Conservation (phyloP, 2,888 invertebrate species). For the Xestia ashworthii region DNA sequence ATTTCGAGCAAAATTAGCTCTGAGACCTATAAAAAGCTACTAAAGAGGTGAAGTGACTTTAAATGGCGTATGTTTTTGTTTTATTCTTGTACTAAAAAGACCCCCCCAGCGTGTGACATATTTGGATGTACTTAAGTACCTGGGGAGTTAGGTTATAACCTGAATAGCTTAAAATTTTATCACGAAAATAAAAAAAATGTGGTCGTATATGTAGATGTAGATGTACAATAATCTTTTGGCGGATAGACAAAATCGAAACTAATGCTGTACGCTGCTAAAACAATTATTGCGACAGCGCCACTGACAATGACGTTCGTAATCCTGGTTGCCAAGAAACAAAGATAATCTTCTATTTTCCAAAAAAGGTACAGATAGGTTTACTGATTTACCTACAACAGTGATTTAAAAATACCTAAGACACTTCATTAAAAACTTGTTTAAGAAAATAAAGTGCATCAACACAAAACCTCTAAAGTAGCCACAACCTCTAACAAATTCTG, state of each 20-base stretch:
- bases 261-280: not conserved
- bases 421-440: not conserved
- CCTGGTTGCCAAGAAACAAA: not conserved
- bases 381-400: not conserved
- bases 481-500: constrained; percentile 21
- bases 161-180: not conserved
- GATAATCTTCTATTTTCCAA: not conserved
- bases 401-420: not conserved
- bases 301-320: not conserved
- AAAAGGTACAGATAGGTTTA: not conserved
- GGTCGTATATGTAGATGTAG: not conserved
- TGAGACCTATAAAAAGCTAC: constrained; percentile 42
- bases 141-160: not conserved
- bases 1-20: constrained; percentile 32
- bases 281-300: not conserved
- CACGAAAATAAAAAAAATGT: too few relatives aligned
- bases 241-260: not conserved
- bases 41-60: constrained; percentile 27
- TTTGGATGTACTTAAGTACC: not conserved
- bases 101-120: not conserved
- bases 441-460: not conserved
- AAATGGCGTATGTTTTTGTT: constrained; percentile 23
- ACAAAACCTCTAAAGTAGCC: constrained; percentile 13
- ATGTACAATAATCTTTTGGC: not conserved
- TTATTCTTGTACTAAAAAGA: constrained; percentile 31